Conservation (phyloP, 2,888 invertebrate species). For the Rhorus exstirpatorius region DNA sequence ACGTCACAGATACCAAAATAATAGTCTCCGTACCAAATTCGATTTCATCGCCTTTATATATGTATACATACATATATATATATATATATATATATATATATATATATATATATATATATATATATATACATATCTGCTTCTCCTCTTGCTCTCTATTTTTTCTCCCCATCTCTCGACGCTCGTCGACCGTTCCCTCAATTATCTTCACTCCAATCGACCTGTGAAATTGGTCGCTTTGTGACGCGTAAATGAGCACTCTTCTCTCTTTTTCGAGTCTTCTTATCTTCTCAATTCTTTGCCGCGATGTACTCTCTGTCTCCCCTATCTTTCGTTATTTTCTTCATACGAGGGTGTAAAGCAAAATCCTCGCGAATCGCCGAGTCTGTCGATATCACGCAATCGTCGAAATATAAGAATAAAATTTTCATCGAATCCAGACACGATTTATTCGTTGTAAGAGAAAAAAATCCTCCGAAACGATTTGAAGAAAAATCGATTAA, state of each 20-base stretch:
- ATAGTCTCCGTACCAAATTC: constrained; percentile 64
- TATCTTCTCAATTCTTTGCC: constrained; percentile 31
- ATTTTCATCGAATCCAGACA: too few relatives aligned
- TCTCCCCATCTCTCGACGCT: not conserved
- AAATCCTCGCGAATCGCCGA: too few relatives aligned
- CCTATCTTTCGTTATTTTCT: constrained; percentile 1
- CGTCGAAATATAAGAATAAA: too few relatives aligned
- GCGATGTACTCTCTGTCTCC: not conserved
- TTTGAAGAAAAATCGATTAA: too few relatives aligned
- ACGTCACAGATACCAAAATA: constrained; percentile 53
- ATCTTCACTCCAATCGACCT: constrained; percentile 62
- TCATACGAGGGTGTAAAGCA: not conserved
- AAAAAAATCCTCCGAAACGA: too few relatives aligned
- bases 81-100: too few relatives aligned
- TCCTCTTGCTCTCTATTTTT: constrained; percentile 39
- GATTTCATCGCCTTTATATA: constrained; percentile 59
- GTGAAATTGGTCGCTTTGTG: constrained; percentile 69
- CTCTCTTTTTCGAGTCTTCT: constrained; percentile 25
- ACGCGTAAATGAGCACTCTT: constrained; percentile 62
- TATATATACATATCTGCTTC: too few relatives aligned
- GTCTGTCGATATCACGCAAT: not conserved
- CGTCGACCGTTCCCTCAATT: constrained; percentile 11
- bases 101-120: too few relatives aligned
- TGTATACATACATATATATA: too few relatives aligned
- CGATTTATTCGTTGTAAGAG: too few relatives aligned